Percentiles rank a stretch among this genome's conserved stretches.
These are phyloP conservation scores for Phylloscopus collybita DNA, from an alignment of 2,797 vertebrate species.

Conservation along the genomic window DNA sequence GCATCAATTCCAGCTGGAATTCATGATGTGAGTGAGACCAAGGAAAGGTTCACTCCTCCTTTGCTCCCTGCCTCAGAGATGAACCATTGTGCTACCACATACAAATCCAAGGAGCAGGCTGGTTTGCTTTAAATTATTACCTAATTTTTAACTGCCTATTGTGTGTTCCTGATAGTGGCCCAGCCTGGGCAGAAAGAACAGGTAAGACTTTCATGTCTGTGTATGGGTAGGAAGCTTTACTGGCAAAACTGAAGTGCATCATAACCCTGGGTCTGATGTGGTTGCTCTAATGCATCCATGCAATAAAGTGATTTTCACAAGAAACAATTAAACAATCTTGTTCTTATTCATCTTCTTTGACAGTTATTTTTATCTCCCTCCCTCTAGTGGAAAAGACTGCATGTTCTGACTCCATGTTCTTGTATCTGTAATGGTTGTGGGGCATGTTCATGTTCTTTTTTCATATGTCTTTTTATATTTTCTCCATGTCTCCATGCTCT, in stretches of 20 bases:
- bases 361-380: not conserved
- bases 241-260: not conserved
- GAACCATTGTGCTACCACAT: not conserved
- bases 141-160: not conserved
- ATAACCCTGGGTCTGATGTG: not conserved
- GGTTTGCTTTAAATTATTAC: not conserved
- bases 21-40: not conserved
- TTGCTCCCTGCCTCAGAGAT: not conserved
- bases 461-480: not conserved
- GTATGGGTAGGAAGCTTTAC: not conserved
- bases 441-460: not conserved
- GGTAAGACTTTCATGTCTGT: not conserved
- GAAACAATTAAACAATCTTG: not conserved
- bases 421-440: not conserved
- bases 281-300: not conserved
- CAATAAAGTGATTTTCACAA: not conserved
- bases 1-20: not conserved
- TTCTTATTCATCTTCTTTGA: not conserved
- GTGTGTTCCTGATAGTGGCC: not conserved
- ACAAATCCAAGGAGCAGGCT: conserved; percentile 3
- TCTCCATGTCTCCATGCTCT: too few relatives aligned
- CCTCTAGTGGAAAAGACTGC: not conserved
- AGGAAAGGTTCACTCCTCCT: not conserved
- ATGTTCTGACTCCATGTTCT: accelerated
- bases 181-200: not conserved